These are phyloP conservation scores for Eupithecia inturbata DNA, from an alignment of 2,888 invertebrate species.

Conservation along the genomic window DNA sequence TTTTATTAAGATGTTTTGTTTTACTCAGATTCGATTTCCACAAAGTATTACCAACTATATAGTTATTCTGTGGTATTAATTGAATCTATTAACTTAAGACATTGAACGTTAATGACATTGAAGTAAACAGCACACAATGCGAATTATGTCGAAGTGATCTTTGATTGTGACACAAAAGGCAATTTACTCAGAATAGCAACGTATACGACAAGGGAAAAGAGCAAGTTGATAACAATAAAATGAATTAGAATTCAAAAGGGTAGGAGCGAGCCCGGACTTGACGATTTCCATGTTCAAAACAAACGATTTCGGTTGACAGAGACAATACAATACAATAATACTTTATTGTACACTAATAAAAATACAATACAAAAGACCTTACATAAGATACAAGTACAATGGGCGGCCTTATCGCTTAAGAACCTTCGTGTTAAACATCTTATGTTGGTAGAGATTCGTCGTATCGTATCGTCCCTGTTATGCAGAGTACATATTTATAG, in stretches of 20 bases:
- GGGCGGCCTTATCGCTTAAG: no score
- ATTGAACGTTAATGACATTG: neutral
- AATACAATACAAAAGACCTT: no score
- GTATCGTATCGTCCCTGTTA: no score
- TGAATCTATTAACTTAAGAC: neutral
- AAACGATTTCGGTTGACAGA: neutral
- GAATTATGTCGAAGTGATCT: neutral
- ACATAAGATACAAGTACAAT: no score
- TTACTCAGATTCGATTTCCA: neutral
- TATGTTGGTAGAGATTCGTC: no score
- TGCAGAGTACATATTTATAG: no score
- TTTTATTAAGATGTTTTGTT: neutral
- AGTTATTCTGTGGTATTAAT: no score
- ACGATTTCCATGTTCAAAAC: neutral
- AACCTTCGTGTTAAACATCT: no score
- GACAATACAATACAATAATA: no score
- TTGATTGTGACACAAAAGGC: constrained; percentile 1
- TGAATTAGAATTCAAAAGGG: neutral
- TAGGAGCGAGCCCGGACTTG: neutral
- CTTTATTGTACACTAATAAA: no score
- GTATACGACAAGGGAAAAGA: neutral
- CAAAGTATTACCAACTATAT: neutral
- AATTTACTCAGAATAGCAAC: constrained; percentile 2
- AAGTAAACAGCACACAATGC: constrained; percentile 3
- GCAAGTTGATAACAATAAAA: neutral